Base-by-base conservation (phyloP, 2,888 invertebrate species). In the Tridacna gigas region DNA sequence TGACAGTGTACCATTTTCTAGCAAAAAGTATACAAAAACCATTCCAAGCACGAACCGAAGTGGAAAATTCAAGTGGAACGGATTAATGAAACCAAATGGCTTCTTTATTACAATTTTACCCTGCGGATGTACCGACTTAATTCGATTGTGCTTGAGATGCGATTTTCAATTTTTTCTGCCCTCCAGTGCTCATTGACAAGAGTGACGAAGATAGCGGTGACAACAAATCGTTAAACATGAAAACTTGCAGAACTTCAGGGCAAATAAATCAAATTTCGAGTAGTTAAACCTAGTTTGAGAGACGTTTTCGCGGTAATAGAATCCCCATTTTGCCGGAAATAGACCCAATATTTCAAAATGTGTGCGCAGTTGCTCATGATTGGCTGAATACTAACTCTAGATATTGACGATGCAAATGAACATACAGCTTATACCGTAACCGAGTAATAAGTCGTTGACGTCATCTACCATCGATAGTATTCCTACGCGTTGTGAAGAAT, bases 61-160 rank as follows among this genome's bases (percentile, higher is more conserved):
- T 37, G 37, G 37, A 37, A 37, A 37, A 37, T 37, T 37, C 37
- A 7, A 37, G 37, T 37, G 37, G 37, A 37, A 37, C 7, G 37
- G 9, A 26, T 63, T 20, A n/a, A 63, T 63, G 63, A 22, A 63
- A 22, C 63, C 22, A 63, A 63, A 63, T 63, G 63, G 63, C 22
- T 63, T 63, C 26, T 22, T 63, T 63, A n/a, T 63, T 22, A 63
- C 63, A 63, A 22, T 20, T 63, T 13, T 63, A 13, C 26, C 63
- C 63, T 22, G 63, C 25, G 26, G 63, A 63, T 63, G 5, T 63
- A 13, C 22, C 9, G 63, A n/a, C 15, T 13, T 63, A 63, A 63
- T 63, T 63, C 63, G 26, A 63, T 63, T 63, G 63, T 63, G 13
- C 22, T 20, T 20, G 63, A 26, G 63, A 63, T 22, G 37, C 22